Evolutionary conservation across 2,113 vertebrate species (phyloP), one percentile per base, ranked within the genome.

Genomic region (Actinemys pallida): DNA sequence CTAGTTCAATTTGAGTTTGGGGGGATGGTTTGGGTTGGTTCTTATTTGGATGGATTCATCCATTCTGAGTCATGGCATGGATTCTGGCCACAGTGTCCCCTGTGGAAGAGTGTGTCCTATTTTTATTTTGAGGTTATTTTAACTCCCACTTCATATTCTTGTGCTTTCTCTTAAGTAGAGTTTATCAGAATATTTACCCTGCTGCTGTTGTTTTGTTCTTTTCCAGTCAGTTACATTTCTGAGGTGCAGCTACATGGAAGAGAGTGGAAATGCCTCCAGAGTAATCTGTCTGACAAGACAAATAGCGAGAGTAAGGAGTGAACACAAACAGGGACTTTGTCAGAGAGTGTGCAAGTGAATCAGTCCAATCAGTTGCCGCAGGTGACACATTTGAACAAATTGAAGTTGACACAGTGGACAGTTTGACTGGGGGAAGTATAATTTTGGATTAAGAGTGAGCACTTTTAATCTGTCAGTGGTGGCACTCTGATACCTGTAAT

Each of bases 111-210:
- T 56, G 86, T 49, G 49, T 87, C 75, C 94, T 95, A 90, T 93
- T 97, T 97, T 39, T 22, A 72, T 72, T 72, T 92, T 94, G 81
- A 95, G 91, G 84, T 39, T 95, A 85, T 96, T 97, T 97, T 93
- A 95, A 96, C 95, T 91, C 85, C 57, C 1, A 22, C 90, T 95
- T 95, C 86, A 89, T 96, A 96, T 97, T 96, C 93, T 93, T 93
- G 93, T 91, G 93, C 93, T 93, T 97, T 95, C 84, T 94, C 96
- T 94, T 96, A 97, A 96, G 93, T 96, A 92, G 93, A 96, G 96
- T 96, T 96, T 97, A 93, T 97, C 87, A 96, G 89, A 90, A 96
- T 97, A 97, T 97, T 95, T 95, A 83, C 92, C 94, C 93, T 80
- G 76, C 94, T 89, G 95, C 95, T 92, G 65, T 10, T 72, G 65